A percentile compares a stretch with the other conserved stretches of the same genome.
Conservation (phyloP, 2,113 vertebrate species). For the Montifringilla adamsi region DNA sequence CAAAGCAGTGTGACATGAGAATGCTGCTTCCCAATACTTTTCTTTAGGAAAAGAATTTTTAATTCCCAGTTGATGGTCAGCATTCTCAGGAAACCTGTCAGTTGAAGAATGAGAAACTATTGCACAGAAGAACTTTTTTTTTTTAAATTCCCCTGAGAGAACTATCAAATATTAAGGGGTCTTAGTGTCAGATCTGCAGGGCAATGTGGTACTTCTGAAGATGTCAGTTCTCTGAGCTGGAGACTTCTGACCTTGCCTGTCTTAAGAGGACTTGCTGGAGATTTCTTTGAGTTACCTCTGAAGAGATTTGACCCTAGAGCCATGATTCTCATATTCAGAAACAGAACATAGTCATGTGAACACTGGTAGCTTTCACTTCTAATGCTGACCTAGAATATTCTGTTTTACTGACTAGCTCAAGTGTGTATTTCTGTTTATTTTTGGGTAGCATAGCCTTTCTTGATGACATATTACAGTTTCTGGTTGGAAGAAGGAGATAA, state of each 20-base stretch:
- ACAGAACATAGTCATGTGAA: not conserved
- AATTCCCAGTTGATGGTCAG: not conserved
- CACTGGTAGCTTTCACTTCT: not conserved
- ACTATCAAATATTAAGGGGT: not conserved
- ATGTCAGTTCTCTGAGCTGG: not conserved
- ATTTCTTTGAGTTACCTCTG: constrained; percentile 49
- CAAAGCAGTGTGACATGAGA: not conserved
- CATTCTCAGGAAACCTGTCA: not conserved
- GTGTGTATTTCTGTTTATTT: not conserved
- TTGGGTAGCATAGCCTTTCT: not conserved
- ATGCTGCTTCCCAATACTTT: not conserved
- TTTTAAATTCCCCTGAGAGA: not conserved
- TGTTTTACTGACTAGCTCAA: not conserved
- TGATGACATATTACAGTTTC: not conserved
- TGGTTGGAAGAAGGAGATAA: not conserved
- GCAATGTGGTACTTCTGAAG: not conserved
- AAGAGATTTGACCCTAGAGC: constrained; percentile 36
- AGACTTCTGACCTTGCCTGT: not conserved
- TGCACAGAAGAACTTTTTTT: not conserved
- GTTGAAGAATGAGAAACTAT: not conserved
- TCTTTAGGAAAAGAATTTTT: not conserved
- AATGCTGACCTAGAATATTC: not conserved
- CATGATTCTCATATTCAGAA: not conserved
- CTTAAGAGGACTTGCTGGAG: not conserved
- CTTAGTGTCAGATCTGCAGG: not conserved